These are phyloP conservation scores for Synanthedon vespiformis DNA, from an alignment of 2,888 invertebrate species.

Conservation along the genomic window DNA sequence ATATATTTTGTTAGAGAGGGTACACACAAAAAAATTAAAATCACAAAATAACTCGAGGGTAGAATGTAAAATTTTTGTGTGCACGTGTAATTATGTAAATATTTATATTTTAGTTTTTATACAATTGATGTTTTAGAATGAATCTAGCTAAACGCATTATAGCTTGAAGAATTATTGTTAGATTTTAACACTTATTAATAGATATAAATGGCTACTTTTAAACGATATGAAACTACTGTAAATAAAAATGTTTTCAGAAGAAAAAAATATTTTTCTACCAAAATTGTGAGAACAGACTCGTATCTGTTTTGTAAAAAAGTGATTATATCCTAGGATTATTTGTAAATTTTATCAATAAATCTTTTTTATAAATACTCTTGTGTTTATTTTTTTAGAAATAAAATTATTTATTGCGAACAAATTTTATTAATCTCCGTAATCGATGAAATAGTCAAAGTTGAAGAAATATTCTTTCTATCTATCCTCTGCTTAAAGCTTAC, in stretches of 20 bases:
- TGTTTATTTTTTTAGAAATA: conserved; percentile 6
- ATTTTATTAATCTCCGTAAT: too few relatives aligned
- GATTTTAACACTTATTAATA: neutral
- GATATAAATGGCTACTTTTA: conserved; percentile 8
- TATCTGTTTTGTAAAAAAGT: conserved; percentile 35
- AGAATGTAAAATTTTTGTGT: neutral
- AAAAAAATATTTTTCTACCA: conserved; percentile 52
- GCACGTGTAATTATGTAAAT: conserved; percentile 49
- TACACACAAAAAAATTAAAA: too few relatives aligned
- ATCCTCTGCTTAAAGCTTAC: too few relatives aligned
- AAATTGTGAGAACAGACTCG: conserved; percentile 32
- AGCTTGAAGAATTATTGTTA: neutral
- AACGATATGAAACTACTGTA: conserved; percentile 30
- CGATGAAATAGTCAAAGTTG: too few relatives aligned
- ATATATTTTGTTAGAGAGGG: too few relatives aligned
- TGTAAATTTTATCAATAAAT: conserved; percentile 51
- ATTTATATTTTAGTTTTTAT: conserved; percentile 46
- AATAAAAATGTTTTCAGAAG: conserved; percentile 37
- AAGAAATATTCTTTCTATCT: too few relatives aligned
- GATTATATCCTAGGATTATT: conserved; percentile 30
- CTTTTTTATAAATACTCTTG: conserved; percentile 23
- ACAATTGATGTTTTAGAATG: conserved; percentile 29
- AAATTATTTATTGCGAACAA: too few relatives aligned
- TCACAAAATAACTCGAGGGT: too few relatives aligned
- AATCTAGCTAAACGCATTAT: neutral